phyloP scores from a whole-genome alignment of 2,888 invertebrate genomes.

The Limnephilus marmoratus region DNA sequence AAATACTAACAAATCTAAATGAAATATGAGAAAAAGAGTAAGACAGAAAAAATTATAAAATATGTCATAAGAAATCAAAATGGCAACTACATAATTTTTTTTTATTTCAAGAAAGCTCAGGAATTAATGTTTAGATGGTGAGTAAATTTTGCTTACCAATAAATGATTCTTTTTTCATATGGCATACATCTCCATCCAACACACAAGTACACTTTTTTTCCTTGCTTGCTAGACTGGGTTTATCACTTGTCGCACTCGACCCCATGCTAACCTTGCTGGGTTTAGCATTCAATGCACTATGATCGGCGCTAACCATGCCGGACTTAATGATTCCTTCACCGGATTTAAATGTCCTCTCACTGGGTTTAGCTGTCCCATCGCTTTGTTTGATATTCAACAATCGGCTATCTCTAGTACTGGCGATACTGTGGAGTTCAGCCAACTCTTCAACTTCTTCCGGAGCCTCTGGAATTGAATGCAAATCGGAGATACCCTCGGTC shows the following conservation, averaged over 20 bases:
- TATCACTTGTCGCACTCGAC: background rate
- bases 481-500: background rate
- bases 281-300: background rate
- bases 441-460: background rate
- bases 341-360: background rate
- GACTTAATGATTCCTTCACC: background rate
- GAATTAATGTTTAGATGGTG: background rate
- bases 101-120: background rate
- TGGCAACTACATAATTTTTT: no score
- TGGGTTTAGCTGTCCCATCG: background rate
- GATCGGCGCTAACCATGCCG: background rate
- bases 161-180: background rate
- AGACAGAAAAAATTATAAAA: background rate
- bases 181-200: background rate
- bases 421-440: background rate
- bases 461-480: background rate
- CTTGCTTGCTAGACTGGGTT: background rate
- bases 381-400: background rate
- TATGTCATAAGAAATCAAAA: background rate
- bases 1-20: no score
- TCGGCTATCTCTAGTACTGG: background rate
- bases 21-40: no score
- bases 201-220: background rate
- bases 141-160: background rate
- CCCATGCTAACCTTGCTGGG: background rate